These are phyloP conservation scores for Channa argus DNA, from an alignment of 2,113 vertebrate genomes.

Conservation along the genomic window DNA sequence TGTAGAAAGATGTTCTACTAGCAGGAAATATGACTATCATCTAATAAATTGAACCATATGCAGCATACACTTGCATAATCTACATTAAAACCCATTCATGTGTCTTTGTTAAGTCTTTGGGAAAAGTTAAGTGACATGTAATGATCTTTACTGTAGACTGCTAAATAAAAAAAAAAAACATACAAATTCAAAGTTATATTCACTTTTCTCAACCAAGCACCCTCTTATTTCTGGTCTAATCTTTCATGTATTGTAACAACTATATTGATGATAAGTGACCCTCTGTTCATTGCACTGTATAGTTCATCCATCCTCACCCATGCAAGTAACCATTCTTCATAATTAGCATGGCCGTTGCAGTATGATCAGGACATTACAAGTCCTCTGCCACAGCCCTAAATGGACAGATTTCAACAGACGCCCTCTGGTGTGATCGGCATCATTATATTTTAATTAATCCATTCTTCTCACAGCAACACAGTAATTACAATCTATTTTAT, in stretches of 20 bases:
- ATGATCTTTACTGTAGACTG: neutral
- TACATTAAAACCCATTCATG: too few species aligned
- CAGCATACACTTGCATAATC: too few species aligned
- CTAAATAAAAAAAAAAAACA: neutral
- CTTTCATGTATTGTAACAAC: constrained; percentile 64
- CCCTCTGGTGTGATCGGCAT: constrained; percentile 80
- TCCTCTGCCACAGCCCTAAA: constrained; percentile 75
- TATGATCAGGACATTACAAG: constrained; percentile 79
- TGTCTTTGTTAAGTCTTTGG: constrained; percentile 6
- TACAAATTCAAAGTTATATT: constrained; percentile 15
- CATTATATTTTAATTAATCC: constrained; percentile 84
- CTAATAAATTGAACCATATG: too few species aligned
- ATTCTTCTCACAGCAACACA: constrained; percentile 81
- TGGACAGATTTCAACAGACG: constrained; percentile 77
- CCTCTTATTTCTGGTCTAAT: constrained; percentile 62
- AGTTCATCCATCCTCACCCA: constrained; percentile 58
- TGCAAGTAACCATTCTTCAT: constrained; percentile 78
- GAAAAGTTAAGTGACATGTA: neutral
- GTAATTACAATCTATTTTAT: constrained; percentile 82
- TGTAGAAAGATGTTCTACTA: neutral
- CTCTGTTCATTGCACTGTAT: constrained; percentile 51
- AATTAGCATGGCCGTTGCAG: constrained; percentile 73
- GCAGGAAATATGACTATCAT: too few species aligned
- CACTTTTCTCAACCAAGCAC: constrained; percentile 51
- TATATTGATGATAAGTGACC: constrained; percentile 67